Conservation (phyloP, 92 coral and sea anemone species). For the Porites cylindrica region DNA sequence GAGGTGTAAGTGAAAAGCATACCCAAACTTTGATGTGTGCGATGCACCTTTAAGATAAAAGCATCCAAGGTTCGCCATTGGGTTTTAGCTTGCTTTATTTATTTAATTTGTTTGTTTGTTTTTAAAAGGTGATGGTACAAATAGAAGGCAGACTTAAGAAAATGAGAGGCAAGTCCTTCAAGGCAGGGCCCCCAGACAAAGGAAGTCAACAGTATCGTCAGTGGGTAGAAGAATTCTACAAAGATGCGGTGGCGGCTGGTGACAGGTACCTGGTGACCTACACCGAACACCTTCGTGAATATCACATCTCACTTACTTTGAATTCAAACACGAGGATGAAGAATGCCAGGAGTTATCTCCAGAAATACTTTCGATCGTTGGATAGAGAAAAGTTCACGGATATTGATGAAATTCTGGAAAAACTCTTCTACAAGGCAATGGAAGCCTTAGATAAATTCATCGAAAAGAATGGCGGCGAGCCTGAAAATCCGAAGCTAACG, state of each 20-base stretch:
- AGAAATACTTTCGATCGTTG: slow-evolving; percentile 59
- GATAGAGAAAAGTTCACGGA: slow-evolving; percentile 57
- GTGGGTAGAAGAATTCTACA: slow-evolving; percentile 82
- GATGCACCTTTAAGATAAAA: too few relatives aligned
- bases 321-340: slow-evolving; percentile 82
- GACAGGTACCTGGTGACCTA: slow-evolving; percentile 82
- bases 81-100: too few relatives aligned
- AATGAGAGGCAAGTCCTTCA: slow-evolving; percentile 28
- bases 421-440: slow-evolving; percentile 64
- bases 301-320: slow-evolving; percentile 85
- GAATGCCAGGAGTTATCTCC: slow-evolving; percentile 74
- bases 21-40: too few relatives aligned
- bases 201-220: slow-evolving; percentile 84
- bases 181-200: slow-evolving; percentile 22
- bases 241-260: slow-evolving; percentile 50
- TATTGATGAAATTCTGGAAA: slow-evolving; percentile 63
- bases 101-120: not conserved
- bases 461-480: slow-evolving; percentile 69
- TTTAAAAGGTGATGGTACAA: slow-evolving; percentile 62
- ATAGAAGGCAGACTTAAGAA: slow-evolving; percentile 63
- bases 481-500: slow-evolving; percentile 74
- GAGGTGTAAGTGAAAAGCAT: too few relatives aligned
- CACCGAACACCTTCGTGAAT: slow-evolving; percentile 87
- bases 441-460: slow-evolving; percentile 48
- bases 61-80: too few relatives aligned